Conservation (phyloP, 1,140 invertebrate genomes). For the Ceratina calcarata region DNA sequence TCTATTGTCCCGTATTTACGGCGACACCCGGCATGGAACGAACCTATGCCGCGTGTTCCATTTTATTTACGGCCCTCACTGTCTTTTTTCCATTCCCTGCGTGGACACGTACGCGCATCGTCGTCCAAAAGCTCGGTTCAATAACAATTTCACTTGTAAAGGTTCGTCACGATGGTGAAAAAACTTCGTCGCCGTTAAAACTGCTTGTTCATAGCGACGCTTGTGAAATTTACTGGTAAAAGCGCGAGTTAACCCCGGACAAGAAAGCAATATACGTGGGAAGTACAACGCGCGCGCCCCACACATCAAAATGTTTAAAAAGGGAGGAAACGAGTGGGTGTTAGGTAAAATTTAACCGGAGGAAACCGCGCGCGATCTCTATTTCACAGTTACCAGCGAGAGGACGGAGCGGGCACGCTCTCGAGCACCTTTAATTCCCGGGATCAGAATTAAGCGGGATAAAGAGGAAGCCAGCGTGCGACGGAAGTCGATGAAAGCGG, state of each 20-base stretch:
- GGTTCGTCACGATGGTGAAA: too few relatives aligned
- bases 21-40: neutral
- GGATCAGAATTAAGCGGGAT: conserved; percentile 38
- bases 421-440: conserved; percentile 22
- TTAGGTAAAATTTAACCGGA: neutral
- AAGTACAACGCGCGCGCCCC: neutral
- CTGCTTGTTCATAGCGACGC: too few relatives aligned
- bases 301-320: neutral
- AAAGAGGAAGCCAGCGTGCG: conserved; percentile 7
- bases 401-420: neutral
- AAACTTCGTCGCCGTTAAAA: too few relatives aligned
- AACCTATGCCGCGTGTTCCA: conserved; percentile 17
- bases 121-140: neutral
- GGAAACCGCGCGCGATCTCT: conserved; percentile 6
- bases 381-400: neutral
- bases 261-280: too few relatives aligned
- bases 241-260: too few relatives aligned
- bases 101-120: neutral
- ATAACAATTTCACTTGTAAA: too few relatives aligned
- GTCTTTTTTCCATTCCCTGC: neutral
- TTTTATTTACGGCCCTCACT: conserved; percentile 9
- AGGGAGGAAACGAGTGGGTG: neutral
- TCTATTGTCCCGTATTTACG: conserved; percentile 39
- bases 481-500: conserved; percentile 39
- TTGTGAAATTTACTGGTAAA: too few relatives aligned